These are phyloP conservation scores for Epirrita christyi DNA, from an alignment of 2,888 invertebrate species.

Conservation along the genomic window DNA sequence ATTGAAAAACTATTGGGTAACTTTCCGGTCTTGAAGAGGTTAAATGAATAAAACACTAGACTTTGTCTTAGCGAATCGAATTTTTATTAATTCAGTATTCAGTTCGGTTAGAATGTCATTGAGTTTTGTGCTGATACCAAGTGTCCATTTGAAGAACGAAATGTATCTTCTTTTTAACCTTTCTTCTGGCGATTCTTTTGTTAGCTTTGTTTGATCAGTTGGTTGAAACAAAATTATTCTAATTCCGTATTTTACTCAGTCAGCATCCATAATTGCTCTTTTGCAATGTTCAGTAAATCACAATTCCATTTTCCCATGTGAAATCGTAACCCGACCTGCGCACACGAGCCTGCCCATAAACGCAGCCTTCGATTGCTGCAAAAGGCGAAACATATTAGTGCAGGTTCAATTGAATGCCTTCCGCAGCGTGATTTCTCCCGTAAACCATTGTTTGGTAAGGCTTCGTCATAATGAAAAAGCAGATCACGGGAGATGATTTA, in stretches of 20 bases:
- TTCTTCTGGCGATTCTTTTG: too few relatives aligned
- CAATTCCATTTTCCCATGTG: slow-evolving; percentile 36
- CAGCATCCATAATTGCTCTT: slow-evolving; percentile 14
- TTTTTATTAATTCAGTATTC: too few relatives aligned
- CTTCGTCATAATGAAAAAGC: slow-evolving; percentile 39
- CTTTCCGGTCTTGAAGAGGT: too few relatives aligned
- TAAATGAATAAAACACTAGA: too few relatives aligned
- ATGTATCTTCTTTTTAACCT: too few relatives aligned
- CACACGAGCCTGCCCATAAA: slow-evolving; percentile 59
- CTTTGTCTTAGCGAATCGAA: too few relatives aligned
- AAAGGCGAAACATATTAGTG: slow-evolving; percentile 77
- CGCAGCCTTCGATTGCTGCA: slow-evolving; percentile 63
- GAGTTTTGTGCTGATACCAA: too few relatives aligned
- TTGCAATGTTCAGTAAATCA: slow-evolving; percentile 25
- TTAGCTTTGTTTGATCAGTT: too few relatives aligned
- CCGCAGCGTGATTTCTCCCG: slow-evolving; percentile 65
- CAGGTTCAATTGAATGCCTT: slow-evolving; percentile 64
- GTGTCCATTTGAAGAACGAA: too few relatives aligned
- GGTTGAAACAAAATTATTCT: neutral
- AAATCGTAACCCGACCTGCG: slow-evolving; percentile 52
- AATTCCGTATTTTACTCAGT: slow-evolving; percentile 1
- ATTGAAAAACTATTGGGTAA: too few relatives aligned
- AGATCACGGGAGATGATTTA: neutral
- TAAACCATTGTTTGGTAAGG: slow-evolving; percentile 49
- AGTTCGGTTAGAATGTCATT: too few relatives aligned